Evolutionary conservation across 64 coral and sea anemone species (phyloP).

Genomic region (Cladopsammia gracilis): DNA sequence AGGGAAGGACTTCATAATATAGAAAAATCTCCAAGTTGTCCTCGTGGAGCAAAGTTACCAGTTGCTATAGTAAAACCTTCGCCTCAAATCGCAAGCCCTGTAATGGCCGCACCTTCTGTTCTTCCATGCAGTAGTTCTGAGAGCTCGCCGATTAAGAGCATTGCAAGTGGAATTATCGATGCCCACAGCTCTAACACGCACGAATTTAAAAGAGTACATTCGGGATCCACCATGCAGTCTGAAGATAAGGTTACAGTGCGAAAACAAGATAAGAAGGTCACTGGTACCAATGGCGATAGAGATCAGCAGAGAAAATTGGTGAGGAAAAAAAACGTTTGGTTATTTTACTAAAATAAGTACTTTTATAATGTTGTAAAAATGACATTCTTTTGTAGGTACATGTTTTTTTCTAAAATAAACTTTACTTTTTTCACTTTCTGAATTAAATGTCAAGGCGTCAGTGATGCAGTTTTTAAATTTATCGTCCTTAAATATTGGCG

Average conservation of each 20-base stretch:
- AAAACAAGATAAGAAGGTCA: neutral
- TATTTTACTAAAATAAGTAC: no score
- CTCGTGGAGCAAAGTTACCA: neutral
- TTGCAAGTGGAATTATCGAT: conserved; percentile 44
- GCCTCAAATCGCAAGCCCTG: neutral
- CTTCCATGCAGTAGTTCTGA: neutral
- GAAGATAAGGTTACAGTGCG: neutral
- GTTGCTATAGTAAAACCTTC: conserved; percentile 34
- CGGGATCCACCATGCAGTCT: neutral
- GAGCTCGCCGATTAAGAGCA: conserved; percentile 3
- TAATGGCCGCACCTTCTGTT: neutral
- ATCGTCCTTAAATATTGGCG: no score
- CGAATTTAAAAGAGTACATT: conserved; percentile 3
- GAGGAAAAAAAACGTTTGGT: neutral
- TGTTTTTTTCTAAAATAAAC: no score
- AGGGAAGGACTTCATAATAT: neutral
- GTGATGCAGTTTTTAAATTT: no score
- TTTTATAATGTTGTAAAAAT: no score
- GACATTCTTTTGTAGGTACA: no score
- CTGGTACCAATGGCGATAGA: conserved; percentile 4
- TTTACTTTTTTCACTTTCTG: no score
- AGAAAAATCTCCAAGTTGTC: neutral
- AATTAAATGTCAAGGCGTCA: no score
- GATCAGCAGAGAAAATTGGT: conserved; percentile 36
- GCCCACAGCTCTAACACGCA: neutral